Percentiles rank a stretch among this genome's conserved stretches.
Conservation (phyloP, 1,140 invertebrate genomes). For the Nephotettix cincticeps region DNA sequence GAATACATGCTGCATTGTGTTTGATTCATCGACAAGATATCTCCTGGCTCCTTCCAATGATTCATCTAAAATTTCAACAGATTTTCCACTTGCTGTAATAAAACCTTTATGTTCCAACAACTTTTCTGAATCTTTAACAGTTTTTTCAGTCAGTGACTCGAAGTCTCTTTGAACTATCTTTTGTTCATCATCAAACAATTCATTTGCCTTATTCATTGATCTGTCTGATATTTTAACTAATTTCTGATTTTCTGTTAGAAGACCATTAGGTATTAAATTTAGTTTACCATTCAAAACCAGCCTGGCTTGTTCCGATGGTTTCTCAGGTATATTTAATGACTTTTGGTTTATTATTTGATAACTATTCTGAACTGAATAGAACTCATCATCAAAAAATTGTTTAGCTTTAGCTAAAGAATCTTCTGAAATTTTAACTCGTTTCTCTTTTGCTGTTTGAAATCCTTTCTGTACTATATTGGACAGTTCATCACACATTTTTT, state of each 20-base stretch:
- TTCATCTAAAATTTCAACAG: conserved; percentile 44
- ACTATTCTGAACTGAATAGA: conserved; percentile 35
- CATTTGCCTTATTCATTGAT: conserved; percentile 43
- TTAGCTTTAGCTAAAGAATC: conserved; percentile 25
- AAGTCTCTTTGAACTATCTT: too few relatives aligned
- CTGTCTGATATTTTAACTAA: conserved; percentile 41
- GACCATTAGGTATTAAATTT: conserved; percentile 40
- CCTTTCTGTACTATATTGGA: too few relatives aligned
- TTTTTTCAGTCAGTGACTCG: too few relatives aligned
- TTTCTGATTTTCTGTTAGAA: conserved; percentile 46
- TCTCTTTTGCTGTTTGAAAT: too few relatives aligned
- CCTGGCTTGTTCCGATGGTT: conserved; percentile 41
- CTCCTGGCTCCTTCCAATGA: conserved; percentile 43
- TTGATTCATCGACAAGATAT: conserved; percentile 40
- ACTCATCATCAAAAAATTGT: conserved; percentile 33
- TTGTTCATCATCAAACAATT: conserved; percentile 34
- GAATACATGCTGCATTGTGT: conserved; percentile 36
- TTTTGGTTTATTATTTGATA: conserved; percentile 49
- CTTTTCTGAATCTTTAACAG: too few relatives aligned
- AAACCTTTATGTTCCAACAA: neutral
- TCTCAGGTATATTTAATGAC: conserved; percentile 43
- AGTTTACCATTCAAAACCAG: conserved; percentile 15
- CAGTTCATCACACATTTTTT: too few relatives aligned
- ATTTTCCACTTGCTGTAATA: conserved; percentile 34
- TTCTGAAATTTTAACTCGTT: too few relatives aligned